A percentile compares a stretch with the other conserved stretches of the same genome.
Conservation (phyloP, 2,113 vertebrate species). For the Mobula birostris region DNA sequence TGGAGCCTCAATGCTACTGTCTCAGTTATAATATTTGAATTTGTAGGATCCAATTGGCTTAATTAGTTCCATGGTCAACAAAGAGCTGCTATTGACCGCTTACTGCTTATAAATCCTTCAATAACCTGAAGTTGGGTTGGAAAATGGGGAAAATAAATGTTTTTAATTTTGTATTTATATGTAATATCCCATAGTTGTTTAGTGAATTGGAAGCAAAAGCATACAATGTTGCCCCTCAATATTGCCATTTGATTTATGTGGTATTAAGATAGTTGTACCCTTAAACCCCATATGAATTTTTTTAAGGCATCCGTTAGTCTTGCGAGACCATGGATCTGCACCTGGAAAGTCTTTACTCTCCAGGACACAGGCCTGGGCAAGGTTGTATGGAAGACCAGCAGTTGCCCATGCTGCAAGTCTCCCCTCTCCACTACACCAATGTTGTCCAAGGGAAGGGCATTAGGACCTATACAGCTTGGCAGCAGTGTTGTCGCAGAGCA, state of each 20-base stretch:
- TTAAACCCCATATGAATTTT: neutral
- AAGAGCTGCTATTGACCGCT: neutral
- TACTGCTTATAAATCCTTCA: neutral
- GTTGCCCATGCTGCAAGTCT: too few species aligned
- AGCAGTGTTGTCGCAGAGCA: too few species aligned
- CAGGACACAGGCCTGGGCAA: too few species aligned
- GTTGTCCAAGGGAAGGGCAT: too few species aligned
- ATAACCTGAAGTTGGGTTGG: neutral
- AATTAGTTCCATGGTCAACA: neutral
- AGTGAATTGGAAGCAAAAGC: neutral
- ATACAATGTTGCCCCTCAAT: neutral
- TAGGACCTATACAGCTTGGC: too few species aligned
- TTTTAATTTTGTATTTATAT: neutral
- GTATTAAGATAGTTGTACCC: neutral
- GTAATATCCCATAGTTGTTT: neutral
- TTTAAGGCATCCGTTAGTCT: too few species aligned
- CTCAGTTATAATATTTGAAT: neutral
- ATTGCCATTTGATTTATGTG: neutral
- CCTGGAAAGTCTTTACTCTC: too few species aligned
- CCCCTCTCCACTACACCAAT: too few species aligned
- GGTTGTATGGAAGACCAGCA: too few species aligned
- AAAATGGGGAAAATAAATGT: neutral
- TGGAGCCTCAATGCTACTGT: neutral
- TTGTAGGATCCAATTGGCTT: neutral
- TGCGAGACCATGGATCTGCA: too few species aligned